Conservation (phyloP, 2,888 invertebrate species). For the Eueremaeus valkanovi region DNA sequence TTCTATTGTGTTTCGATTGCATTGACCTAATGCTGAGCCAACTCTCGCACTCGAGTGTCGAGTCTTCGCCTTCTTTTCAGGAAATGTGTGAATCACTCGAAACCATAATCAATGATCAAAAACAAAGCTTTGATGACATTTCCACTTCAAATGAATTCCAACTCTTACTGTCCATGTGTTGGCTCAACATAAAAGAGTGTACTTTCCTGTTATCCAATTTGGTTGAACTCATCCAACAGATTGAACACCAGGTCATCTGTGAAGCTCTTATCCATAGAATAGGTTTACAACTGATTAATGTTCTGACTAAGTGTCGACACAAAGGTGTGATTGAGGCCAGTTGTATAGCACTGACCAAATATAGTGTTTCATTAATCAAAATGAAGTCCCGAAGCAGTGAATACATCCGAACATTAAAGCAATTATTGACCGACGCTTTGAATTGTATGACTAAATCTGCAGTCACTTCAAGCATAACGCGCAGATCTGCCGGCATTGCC, state of each 20-base stretch:
- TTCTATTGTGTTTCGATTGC: slow-evolving; percentile 23
- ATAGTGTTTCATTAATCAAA: slow-evolving; percentile 10
- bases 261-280: neutral
- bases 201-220: slow-evolving; percentile 36
- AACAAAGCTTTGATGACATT: slow-evolving; percentile 15
- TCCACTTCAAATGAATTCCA: slow-evolving; percentile 37
- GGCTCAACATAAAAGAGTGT: slow-evolving; percentile 40
- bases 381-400: neutral
- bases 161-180: slow-evolving; percentile 38
- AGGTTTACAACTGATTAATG: neutral
- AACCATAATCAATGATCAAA: slow-evolving; percentile 18
- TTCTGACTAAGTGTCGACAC: slow-evolving; percentile 36
- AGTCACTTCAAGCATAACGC: slow-evolving; percentile 31
- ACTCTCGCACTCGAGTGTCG: neutral
- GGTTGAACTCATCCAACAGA: neutral
- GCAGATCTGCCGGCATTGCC: slow-evolving; percentile 35
- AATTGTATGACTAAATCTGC: slow-evolving; percentile 20
- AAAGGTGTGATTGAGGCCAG: slow-evolving; percentile 38
- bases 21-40: slow-evolving; percentile 24
- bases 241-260: neutral
- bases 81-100: slow-evolving; percentile 38
- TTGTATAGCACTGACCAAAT: slow-evolving; percentile 36
- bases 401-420: neutral
- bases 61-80: slow-evolving; percentile 37
- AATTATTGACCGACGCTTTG: slow-evolving; percentile 13